Percentiles rank a stretch among this genome's conserved stretches.
Conservation (phyloP, 2,797 vertebrate genomes). For the Masticophis lateralis region DNA sequence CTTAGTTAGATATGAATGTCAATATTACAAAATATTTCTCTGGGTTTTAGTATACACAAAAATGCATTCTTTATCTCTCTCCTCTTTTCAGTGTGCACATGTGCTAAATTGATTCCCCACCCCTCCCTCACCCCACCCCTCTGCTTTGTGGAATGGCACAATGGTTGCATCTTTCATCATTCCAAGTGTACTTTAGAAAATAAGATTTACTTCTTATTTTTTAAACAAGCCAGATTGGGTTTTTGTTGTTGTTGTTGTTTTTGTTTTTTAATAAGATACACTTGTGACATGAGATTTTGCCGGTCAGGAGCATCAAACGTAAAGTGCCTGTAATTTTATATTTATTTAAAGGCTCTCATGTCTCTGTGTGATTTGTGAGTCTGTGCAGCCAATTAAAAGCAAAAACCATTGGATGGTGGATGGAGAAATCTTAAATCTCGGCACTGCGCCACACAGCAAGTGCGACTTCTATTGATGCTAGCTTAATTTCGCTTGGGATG, state of each 20-base stretch:
- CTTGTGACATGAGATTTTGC: neutral
- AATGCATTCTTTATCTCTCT: neutral
- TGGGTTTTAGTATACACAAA: neutral
- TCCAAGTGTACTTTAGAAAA: constrained; percentile 29
- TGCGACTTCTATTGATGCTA: neutral
- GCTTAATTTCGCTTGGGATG: neutral
- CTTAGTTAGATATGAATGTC: neutral
- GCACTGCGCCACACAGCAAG: accelerated
- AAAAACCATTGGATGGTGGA: neutral
- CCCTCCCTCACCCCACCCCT: neutral
- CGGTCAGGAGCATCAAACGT: neutral
- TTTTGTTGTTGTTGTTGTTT: too few relatives aligned
- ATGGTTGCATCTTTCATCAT: neutral
- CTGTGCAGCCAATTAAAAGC: neutral
- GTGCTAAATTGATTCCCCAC: neutral
- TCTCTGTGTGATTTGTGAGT: neutral
- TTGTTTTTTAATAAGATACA: constrained; percentile 22
- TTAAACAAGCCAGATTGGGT: constrained; percentile 1
- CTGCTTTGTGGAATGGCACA: neutral
- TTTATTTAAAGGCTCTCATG: neutral
- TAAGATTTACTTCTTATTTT: neutral
- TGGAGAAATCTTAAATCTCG: neutral
- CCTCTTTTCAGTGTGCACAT: neutral
- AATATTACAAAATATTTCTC: constrained; percentile 18
- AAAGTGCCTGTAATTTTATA: neutral